phyloP scores from a whole-genome alignment of 2,888 invertebrate species.

The Clunio marinus region DNA sequence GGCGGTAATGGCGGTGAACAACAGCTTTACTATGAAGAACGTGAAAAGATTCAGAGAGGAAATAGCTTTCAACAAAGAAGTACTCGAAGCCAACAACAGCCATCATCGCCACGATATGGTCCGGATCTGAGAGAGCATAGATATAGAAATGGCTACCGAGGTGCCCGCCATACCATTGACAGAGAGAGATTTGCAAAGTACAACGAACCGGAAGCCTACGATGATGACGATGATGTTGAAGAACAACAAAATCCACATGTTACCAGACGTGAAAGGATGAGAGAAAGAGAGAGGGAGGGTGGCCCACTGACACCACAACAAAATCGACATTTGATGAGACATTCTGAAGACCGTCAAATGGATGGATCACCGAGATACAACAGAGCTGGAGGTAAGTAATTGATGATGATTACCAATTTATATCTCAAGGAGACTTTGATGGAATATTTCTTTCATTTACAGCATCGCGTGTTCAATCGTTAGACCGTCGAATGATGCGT shows the following conservation, averaged over 20 bases:
- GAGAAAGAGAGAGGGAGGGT: constrained; percentile 44
- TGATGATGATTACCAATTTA: not conserved
- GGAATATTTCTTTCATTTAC: constrained; percentile 4
- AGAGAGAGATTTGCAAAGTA: constrained; percentile 35
- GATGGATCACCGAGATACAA: not conserved
- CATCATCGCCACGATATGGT: constrained; percentile 40
- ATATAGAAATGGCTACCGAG: constrained; percentile 40
- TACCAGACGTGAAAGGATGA: constrained; percentile 44
- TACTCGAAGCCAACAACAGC: not conserved
- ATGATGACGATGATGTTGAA: constrained; percentile 22
- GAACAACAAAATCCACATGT: not conserved
- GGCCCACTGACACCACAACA: not conserved
- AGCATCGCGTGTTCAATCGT: constrained; percentile 46
- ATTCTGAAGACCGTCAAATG: constrained; percentile 20
- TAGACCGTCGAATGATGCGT: constrained; percentile 46
- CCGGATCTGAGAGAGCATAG: constrained; percentile 42
- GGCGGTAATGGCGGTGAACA: constrained; percentile 14
- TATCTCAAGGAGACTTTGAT: not conserved
- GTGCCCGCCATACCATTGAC: constrained; percentile 41
- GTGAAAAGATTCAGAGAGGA: constrained; percentile 17
- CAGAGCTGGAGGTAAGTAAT: not conserved
- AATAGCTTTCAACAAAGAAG: not conserved
- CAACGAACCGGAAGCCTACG: not conserved
- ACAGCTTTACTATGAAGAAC: constrained; percentile 35
- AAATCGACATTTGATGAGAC: constrained; percentile 6